Base-by-base conservation (phyloP, 2,888 invertebrate genomes). In the Lycaena phlaeas region DNA sequence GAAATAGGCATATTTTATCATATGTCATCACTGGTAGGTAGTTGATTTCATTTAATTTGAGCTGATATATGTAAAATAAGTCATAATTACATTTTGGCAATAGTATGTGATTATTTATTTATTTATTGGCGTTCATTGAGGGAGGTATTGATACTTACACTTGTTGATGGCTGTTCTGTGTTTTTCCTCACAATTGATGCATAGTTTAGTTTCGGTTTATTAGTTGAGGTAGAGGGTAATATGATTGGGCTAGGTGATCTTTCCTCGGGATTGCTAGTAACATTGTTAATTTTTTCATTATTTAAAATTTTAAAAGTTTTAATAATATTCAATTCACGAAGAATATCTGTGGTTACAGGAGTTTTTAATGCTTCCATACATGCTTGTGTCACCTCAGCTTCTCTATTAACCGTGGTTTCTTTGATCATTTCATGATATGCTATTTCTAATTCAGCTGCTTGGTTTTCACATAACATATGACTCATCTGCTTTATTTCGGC, bases 401-500 rank as follows among this genome's bases (percentile, higher is more conserved):
- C 71, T 42, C 64, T 60, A 40, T 68, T 67, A 22, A 64, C 54
- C 38, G 59, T 56, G 47, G 70, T 77, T 17, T 72, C 69, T 38
- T 70, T 64, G 38, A 66, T 40, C 38, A 72, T 59, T 48, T 61
- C 70, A 25, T 70, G 64, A 41, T 71, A 71, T 26, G 67, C 55
- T 9, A 49, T 45, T 39, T 75, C 62, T 27, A 82, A 56, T 26
- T 79, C 78, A 18, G 60, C 48, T 4, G 67, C 56, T 40, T 81
- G 79, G 43, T 74, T 78, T 12, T 82, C 79, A 41, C 75, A 63
- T 27, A 85, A 54, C 45, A 85, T 81, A 3, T 64, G 51, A 42
- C 65, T 72, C 72, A 85, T 84, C 53, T 79, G 76, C 37, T 71
- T 78, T 15, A 85, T 78, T 62, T 85, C 85, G 31, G 74, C 66